These are phyloP conservation scores for Hippolais icterina DNA, from an alignment of 2,113 vertebrate species.

Conservation along the genomic window DNA sequence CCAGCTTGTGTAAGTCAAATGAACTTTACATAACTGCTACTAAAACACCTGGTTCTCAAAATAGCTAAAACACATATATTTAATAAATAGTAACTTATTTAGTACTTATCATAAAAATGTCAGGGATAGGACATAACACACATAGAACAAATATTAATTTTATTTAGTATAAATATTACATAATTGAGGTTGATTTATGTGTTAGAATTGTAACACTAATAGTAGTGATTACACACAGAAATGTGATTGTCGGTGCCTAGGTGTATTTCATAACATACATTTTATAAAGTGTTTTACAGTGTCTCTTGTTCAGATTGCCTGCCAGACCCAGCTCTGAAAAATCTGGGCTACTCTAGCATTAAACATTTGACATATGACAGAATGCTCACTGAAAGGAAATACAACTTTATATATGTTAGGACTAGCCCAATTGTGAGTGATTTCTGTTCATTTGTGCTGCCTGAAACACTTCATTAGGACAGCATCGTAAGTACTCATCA, in stretches of 20 bases:
- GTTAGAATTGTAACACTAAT: neutral
- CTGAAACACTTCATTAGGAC: neutral
- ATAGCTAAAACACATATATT: neutral
- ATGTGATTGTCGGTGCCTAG: neutral
- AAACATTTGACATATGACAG: neutral
- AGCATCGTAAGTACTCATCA: neutral
- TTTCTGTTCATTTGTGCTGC: neutral
- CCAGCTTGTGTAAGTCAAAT: neutral
- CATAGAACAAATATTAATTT: neutral
- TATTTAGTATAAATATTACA: neutral
- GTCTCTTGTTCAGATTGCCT: neutral
- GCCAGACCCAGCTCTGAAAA: neutral
- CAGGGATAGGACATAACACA: neutral
- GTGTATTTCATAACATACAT: neutral
- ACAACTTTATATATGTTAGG: neutral
- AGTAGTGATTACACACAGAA: neutral
- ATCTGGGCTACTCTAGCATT: neutral
- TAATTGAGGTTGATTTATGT: neutral
- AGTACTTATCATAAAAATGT: slow-evolving; percentile 13
- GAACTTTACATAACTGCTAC: neutral
- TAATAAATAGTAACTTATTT: neutral
- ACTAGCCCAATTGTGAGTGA: neutral
- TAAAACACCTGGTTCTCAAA: neutral
- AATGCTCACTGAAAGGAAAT: neutral
- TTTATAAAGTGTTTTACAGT: neutral